These are phyloP conservation scores for Paedocypris sp. DNA, from an alignment of 2,113 vertebrate species.

Conservation along the genomic window DNA sequence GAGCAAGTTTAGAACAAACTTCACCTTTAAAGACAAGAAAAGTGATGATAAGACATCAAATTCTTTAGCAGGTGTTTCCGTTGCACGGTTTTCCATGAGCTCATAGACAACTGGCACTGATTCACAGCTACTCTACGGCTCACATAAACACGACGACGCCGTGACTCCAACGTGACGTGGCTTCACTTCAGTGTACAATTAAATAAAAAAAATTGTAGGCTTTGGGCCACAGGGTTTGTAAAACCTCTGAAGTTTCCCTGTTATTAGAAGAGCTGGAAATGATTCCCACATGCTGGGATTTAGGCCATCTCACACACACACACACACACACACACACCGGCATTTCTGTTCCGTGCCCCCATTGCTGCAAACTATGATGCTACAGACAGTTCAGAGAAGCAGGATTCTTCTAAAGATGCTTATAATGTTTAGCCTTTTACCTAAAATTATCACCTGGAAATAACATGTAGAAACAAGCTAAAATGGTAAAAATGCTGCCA, in stretches of 20 bases:
- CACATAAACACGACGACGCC: slow-evolving; percentile 4
- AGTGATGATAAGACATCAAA: neutral
- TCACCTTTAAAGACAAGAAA: neutral
- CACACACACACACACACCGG: too few species aligned
- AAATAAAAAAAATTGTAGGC: slow-evolving; percentile 20
- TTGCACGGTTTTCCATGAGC: slow-evolving; percentile 28
- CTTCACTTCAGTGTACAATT: slow-evolving; percentile 29
- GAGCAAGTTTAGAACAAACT: slow-evolving; percentile 8
- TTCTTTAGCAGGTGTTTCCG: slow-evolving; percentile 32
- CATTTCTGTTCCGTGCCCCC: slow-evolving; percentile 24
- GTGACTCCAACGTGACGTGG: slow-evolving; percentile 22
- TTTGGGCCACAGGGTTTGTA: slow-evolving; percentile 25
- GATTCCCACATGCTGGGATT: slow-evolving; percentile 29
- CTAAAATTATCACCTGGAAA: too few species aligned
- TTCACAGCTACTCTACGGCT: slow-evolving; percentile 2
- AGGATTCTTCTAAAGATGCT: too few species aligned
- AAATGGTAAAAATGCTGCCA: too few species aligned
- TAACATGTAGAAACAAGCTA: too few species aligned
- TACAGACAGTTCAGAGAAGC: too few species aligned
- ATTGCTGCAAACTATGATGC: too few species aligned
- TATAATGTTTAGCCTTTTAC: too few species aligned
- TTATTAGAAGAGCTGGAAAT: slow-evolving; percentile 36
- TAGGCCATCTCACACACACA: slow-evolving; percentile 27
- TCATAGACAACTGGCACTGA: slow-evolving; percentile 14
- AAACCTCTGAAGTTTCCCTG: slow-evolving; percentile 30